Evolutionary conservation across 2,113 vertebrate genomes (phyloP), one percentile per base, ranked within the genome.

Genomic region (Semicossyphus pulcher): DNA sequence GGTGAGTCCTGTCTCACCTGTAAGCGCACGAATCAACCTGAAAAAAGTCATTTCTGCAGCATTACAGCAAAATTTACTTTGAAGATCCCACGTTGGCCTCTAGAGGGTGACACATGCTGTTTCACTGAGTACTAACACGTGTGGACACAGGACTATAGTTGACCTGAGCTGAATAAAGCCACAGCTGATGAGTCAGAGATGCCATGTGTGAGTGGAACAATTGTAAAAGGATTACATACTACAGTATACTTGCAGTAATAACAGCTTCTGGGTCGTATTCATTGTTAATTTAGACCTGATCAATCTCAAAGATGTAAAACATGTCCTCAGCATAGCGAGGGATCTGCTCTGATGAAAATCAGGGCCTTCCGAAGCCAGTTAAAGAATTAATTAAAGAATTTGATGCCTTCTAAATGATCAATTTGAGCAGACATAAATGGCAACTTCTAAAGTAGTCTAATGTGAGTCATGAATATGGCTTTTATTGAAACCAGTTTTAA

Each of bases 51-150:
- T 8, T 41, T 20, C 11, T n/a, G 25, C 16, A 12, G n/a, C 10
- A n/a, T n/a, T n/a, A n/a, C n/a, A n/a, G n/a, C n/a, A n/a, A n/a
- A n/a, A n/a, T n/a, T n/a, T n/a, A n/a, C n/a, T n/a, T 1, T 42
- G 57, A 23, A 2, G 1, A 25, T 51, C 11, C 6, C 15, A 20
- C 0, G 0, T 31, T 70, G 28, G 52, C 34, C 78, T 68, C 51
- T 59, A 72, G 75, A 60, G 56, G 71, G 83, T 67, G 66, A 49
- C 66, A 86, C 14, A 79, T 1, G 5, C 12, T 6, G 0, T 48
- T 42, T 47, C 14, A 18, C 21, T 42, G 18, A n/a, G 9, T 47
- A 7, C 31, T 37, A 7, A 53, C 16, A 53, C 31, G 21, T 37
- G 15, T 36, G 15, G 5, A 39, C 12, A 15, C 2, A 34, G 18